Evolutionary conservation across 2,888 invertebrate species (phyloP).

Genomic region (Tiliacea aurago): DNA sequence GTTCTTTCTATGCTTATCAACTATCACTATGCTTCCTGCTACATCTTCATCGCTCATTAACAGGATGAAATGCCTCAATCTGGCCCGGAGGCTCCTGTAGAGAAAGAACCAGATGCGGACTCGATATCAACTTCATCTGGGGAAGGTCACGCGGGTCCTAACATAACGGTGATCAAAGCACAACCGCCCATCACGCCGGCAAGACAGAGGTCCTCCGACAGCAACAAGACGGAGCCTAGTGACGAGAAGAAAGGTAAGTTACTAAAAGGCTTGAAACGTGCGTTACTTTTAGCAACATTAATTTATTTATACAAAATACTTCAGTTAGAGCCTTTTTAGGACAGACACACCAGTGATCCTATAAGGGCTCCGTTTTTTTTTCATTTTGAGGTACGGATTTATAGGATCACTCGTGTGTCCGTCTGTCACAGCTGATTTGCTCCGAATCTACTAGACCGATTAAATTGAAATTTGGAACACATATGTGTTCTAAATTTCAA

Average conservation of each 20-base stretch:
- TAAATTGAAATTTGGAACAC: too few relatives aligned
- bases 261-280: background rate
- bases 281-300: too few relatives aligned
- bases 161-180: slow-evolving; percentile 82
- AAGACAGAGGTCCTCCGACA: slow-evolving; percentile 90
- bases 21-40: background rate
- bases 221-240: slow-evolving; percentile 88
- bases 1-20: background rate
- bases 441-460: too few relatives aligned
- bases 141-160: slow-evolving; percentile 83
- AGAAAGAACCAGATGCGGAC: slow-evolving; percentile 81
- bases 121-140: slow-evolving; percentile 83
- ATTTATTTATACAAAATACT: too few relatives aligned
- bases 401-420: too few relatives aligned
- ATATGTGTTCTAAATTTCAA: too few relatives aligned
- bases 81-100: slow-evolving; percentile 79
- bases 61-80: slow-evolving; percentile 86
- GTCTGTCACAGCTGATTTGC: too few relatives aligned
- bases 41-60: slow-evolving; percentile 24
- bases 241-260: slow-evolving; percentile 86
- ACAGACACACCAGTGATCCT: too few relatives aligned
- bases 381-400: too few relatives aligned
- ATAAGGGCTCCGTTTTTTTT: too few relatives aligned
- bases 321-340: too few relatives aligned
- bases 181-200: slow-evolving; percentile 81